Evolutionary conservation across 2,113 vertebrate species (phyloP).

Genomic region (Pterocles gutturalis): DNA sequence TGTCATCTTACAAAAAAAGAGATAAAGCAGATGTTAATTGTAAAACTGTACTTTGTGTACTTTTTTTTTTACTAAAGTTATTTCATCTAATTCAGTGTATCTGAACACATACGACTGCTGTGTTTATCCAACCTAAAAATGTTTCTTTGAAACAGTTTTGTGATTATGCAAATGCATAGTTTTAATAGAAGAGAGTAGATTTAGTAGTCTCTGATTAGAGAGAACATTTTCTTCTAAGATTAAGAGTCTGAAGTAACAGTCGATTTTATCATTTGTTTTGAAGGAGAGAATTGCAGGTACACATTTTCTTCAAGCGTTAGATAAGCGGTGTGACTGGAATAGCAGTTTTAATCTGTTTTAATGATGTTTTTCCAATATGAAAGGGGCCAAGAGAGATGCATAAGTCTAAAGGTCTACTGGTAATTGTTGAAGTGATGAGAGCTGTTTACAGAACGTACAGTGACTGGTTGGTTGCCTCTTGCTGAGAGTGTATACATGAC

Average conservation of each 20-base stretch:
- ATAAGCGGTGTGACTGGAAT: conserved; percentile 48
- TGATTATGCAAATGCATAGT: background rate
- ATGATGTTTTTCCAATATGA: conserved; percentile 52
- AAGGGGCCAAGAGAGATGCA: conserved; percentile 42
- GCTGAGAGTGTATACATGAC: background rate
- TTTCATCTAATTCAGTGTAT: background rate
- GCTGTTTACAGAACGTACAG: conserved; percentile 44
- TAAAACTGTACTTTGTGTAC: background rate
- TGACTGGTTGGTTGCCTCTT: background rate
- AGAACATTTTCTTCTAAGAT: background rate
- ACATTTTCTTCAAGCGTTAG: conserved; percentile 43
- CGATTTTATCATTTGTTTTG: conserved; percentile 36
- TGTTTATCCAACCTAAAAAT: conserved; percentile 6
- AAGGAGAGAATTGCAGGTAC: conserved; percentile 30
- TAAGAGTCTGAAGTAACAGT: conserved; percentile 10
- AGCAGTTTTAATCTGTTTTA: conserved; percentile 64
- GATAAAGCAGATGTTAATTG: conserved; percentile 31
- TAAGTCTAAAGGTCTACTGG: conserved; percentile 70
- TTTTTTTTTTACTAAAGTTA: background rate
- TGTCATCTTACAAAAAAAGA: background rate
- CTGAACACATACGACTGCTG: background rate
- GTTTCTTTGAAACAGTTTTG: background rate
- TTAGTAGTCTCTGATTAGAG: conserved; percentile 25
- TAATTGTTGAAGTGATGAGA: conserved; percentile 57
- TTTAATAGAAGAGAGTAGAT: background rate